phyloP scores from a whole-genome alignment of 37 sponge, comb jelly and placozoan species.

The Hormiphora californensis region DNA sequence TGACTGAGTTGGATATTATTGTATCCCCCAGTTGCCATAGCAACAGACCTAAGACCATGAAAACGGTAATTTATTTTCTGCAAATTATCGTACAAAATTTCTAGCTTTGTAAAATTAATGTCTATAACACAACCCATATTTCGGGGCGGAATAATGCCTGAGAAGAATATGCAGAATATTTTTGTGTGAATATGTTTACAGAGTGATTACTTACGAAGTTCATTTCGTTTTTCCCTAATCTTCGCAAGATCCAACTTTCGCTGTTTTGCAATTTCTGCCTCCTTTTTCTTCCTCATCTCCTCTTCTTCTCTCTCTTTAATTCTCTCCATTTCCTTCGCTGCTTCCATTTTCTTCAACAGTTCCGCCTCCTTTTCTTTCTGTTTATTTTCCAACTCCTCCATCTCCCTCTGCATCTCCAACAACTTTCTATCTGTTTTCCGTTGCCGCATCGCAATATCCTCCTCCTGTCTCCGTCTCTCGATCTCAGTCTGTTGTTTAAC shows the following conservation, averaged over 20 bases:
- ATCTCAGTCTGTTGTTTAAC: too few relatives aligned
- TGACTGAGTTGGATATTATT: too few relatives aligned
- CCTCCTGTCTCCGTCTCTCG: too few relatives aligned
- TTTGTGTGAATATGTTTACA: too few relatives aligned
- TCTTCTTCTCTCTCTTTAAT: background rate
- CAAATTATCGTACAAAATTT: background rate
- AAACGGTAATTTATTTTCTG: background rate
- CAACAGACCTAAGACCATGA: too few relatives aligned
- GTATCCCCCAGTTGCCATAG: too few relatives aligned
- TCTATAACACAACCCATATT: too few relatives aligned
- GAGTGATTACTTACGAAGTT: background rate
- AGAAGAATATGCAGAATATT: too few relatives aligned
- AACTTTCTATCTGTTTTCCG: too few relatives aligned
- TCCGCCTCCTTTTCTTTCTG: background rate
- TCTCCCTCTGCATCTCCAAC: background rate
- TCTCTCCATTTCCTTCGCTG: background rate
- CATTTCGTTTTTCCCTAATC: constrained; percentile 3
- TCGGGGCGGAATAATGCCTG: too few relatives aligned
- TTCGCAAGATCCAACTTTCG: background rate
- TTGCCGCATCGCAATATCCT: too few relatives aligned
- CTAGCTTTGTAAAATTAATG: background rate
- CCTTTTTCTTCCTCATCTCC: background rate
- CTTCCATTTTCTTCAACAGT: background rate
- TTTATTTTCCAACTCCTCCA: background rate
- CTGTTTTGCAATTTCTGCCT: background rate